Evolutionary conservation across 2,113 vertebrate genomes (phyloP).

Genomic region (Fulica atra): DNA sequence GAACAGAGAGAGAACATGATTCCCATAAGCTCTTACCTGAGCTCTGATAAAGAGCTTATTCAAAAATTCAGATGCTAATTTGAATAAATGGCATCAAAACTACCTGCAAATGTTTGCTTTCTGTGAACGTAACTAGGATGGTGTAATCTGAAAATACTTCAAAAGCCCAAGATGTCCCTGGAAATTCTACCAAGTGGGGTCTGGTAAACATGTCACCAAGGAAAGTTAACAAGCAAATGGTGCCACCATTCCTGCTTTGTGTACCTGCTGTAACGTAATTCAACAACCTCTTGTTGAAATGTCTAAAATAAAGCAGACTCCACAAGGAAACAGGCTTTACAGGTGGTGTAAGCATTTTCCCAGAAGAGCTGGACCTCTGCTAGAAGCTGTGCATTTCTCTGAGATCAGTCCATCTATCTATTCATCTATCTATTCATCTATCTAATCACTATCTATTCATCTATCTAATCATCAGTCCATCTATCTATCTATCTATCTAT

Average conservation of each 20-base stretch:
- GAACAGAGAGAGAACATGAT: not conserved
- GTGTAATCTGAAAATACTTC: not conserved
- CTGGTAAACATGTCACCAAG: not conserved
- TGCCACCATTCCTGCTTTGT: not conserved
- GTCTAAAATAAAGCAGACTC: not conserved
- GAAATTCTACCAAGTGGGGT: not conserved
- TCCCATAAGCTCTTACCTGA: not conserved
- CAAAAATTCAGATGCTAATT: not conserved
- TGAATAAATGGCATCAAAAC: not conserved
- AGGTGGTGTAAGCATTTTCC: not conserved
- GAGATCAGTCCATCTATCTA: rapidly evolving
- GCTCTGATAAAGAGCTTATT: not conserved
- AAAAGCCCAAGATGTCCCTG: not conserved
- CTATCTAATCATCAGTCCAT: no score
- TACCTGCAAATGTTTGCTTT: not conserved
- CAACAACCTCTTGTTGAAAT: not conserved
- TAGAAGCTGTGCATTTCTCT: not conserved
- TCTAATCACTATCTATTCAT: no score
- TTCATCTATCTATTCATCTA: not conserved
- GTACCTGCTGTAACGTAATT: not conserved
- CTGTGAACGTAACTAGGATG: not conserved
- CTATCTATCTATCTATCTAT: no score
- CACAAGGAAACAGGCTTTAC: not conserved
- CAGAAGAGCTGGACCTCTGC: not conserved
- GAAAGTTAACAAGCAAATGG: not conserved